These are phyloP conservation scores for Mus pahari DNA, from an alignment of 2,113 vertebrate genomes.

Conservation along the genomic window DNA sequence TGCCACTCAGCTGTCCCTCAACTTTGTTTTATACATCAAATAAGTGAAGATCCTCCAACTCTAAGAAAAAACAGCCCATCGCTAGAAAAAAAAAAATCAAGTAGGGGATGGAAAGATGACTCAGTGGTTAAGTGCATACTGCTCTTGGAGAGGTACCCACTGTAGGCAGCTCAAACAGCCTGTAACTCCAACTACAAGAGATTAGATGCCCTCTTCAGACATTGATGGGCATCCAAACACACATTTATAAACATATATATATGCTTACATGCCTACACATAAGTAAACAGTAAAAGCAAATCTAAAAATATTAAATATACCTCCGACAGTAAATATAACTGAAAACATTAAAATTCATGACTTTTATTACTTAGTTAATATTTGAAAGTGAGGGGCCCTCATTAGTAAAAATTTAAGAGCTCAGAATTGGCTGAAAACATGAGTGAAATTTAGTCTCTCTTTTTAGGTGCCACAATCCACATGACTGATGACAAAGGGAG, in stretches of 20 bases:
- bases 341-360: slow-evolving; percentile 69
- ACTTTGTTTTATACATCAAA: slow-evolving; percentile 1
- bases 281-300: not conserved
- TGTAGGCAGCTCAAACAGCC: not conserved
- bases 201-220: not conserved
- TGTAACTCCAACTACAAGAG: not conserved
- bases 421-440: slow-evolving; percentile 76
- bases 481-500: slow-evolving; percentile 78
- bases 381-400: slow-evolving; percentile 70
- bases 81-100: not conserved
- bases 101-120: no score
- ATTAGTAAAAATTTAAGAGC: slow-evolving; percentile 78
- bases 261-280: not conserved
- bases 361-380: slow-evolving; percentile 79
- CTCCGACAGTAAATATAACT: slow-evolving; percentile 37
- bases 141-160: not conserved
- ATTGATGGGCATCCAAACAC: not conserved
- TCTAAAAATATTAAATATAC: not conserved
- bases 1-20: not conserved
- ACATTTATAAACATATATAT: not conserved
- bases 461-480: slow-evolving; percentile 76
- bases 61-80: not conserved
- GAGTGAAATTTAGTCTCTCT: slow-evolving; percentile 70
- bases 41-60: not conserved
- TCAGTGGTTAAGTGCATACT: no score